These are phyloP conservation scores for Trogon surrucura DNA, from an alignment of 2,113 vertebrate genomes.

Conservation along the genomic window DNA sequence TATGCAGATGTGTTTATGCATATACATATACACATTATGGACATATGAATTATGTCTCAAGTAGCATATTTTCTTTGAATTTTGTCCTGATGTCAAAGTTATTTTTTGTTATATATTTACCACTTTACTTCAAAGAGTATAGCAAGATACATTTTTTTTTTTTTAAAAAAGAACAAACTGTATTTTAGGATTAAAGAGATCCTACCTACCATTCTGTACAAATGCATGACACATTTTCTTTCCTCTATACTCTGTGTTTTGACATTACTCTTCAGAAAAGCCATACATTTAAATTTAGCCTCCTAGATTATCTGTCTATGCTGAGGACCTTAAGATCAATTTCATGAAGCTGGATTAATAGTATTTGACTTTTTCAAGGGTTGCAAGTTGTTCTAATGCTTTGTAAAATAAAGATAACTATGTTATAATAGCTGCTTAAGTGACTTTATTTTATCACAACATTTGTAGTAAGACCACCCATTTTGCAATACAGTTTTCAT, in stretches of 20 bases:
- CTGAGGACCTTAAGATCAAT: background rate
- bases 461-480: background rate
- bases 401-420: background rate
- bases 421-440: background rate
- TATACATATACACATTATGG: accelerated
- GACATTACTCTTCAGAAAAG: background rate
- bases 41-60: background rate
- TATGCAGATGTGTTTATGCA: accelerated
- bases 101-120: background rate
- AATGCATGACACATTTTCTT: background rate
- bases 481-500: background rate
- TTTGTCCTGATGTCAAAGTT: background rate
- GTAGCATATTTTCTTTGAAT: background rate
- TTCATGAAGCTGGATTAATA: background rate
- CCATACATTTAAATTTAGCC: background rate
- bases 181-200: background rate
- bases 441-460: background rate
- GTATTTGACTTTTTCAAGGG: background rate
- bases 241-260: background rate
- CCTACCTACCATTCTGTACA: background rate
- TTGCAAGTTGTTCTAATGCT: background rate
- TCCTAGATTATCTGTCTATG: background rate
- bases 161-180: background rate
- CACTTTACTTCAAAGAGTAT: background rate
- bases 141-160: background rate